Base-by-base conservation (phyloP, 2,113 vertebrate genomes). In the Malurus cyaneus region DNA sequence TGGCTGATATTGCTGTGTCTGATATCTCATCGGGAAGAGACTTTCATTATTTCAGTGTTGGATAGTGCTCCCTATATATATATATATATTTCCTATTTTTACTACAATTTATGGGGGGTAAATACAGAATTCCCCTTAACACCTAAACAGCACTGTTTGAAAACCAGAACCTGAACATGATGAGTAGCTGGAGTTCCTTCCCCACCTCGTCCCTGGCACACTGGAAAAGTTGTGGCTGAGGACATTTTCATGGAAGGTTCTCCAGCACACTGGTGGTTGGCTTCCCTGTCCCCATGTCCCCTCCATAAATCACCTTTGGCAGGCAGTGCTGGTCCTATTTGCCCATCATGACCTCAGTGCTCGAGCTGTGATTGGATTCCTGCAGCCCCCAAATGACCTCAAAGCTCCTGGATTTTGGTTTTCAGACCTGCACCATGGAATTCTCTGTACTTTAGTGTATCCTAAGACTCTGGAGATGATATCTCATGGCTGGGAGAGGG, bases 331-430 rank as follows among this genome's bases (percentile, higher is more conserved):
- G 65, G 62, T 42, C 25, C 19, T 69, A 80, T 61, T 34, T 76
- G 50, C 46, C 0, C 1, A 73, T 28, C 0, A 15, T 82, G 86
- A 77, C 46, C 24, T 65, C 59, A 62, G 20, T 0, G 1, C 50
- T 64, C 1, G 4, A 59, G 46, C 12, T 0, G 1, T 41, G 46
- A 69, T 29, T 69, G 67, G 36, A 61, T 91, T 86, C 64, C 50
- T 65, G n/a, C 54, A 69, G 60, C n/a, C 31, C 36, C 79, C 23
- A 65, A 31, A 80, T 11, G 31, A 67, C n/a, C 50, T 57, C 71
- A 25, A 5, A 80, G 20, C 32, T 42, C 15, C 23, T 2, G 3
- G 53, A 61, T 60, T 39, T 26, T 26, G 18, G 32, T n/a, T 77
- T 31, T 50, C 31, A 25, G 31, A 14, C 13, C 34, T 31, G 31